Percentiles rank a stretch among this genome's conserved stretches.
Conservation (phyloP, 1,140 invertebrate species). For the Caerostris extrusa region DNA sequence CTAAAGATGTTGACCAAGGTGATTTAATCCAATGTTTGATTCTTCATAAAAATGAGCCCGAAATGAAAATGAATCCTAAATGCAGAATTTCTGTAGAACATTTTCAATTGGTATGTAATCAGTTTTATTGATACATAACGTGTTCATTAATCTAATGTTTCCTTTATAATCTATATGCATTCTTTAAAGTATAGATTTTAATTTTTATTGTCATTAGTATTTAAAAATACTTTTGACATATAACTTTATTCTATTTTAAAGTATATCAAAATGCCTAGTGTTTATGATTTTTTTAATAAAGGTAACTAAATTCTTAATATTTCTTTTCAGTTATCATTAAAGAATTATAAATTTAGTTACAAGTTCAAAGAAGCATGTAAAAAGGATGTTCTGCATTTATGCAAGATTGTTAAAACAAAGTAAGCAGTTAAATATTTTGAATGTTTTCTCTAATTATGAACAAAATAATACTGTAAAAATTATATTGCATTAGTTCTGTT, state of each 20-base stretch:
- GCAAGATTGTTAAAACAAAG: conserved; percentile 82
- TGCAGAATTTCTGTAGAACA: conserved; percentile 97
- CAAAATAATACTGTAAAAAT: too few species aligned
- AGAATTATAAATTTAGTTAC: conserved; percentile 96
- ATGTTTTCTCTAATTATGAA: too few species aligned
- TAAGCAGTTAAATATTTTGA: conserved; percentile 24
- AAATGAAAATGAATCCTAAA: conserved; percentile 86
- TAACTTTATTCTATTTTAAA: background rate
- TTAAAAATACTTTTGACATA: background rate
- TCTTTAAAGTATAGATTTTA: background rate
- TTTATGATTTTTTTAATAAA: background rate
- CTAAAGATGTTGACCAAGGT: conserved; percentile 82
- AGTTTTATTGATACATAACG: background rate
- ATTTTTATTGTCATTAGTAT: background rate
- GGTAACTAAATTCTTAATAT: background rate
- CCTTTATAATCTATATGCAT: background rate
- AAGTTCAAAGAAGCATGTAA: conserved; percentile 98
- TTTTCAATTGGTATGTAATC: conserved; percentile 83
- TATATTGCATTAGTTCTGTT: too few species aligned
- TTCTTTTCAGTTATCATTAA: conserved; percentile 84
- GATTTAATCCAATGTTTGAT: conserved; percentile 97
- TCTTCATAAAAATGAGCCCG: conserved; percentile 92
- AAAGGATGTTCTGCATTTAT: conserved; percentile 90
- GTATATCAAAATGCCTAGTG: too few species aligned
- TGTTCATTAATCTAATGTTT: background rate